Conservation (phyloP, 2,113 vertebrate genomes). For the Nothoprocta pentlandii region DNA sequence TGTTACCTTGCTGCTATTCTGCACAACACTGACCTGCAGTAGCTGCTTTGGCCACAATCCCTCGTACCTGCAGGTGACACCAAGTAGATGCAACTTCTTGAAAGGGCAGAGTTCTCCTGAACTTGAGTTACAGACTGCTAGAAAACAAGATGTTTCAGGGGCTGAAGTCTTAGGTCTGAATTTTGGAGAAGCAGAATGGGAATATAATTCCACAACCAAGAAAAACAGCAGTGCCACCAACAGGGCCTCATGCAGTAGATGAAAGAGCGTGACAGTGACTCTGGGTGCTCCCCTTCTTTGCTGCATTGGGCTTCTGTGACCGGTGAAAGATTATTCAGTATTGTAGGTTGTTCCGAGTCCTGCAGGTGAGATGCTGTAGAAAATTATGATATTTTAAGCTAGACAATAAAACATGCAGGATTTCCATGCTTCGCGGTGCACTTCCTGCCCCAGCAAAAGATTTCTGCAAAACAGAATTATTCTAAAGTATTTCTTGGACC, state of each 20-base stretch:
- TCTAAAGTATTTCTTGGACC: background rate
- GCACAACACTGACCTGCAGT: background rate
- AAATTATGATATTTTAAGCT: background rate
- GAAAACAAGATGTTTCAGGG: background rate
- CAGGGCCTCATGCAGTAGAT: background rate
- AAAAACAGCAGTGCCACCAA: background rate
- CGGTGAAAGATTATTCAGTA: background rate
- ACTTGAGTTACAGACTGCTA: background rate
- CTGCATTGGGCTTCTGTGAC: background rate
- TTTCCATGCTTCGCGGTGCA: background rate
- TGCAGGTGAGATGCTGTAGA: background rate
- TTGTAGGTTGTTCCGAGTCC: rapidly evolving
- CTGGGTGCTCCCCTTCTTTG: background rate
- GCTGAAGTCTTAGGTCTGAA: background rate
- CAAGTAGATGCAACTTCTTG: background rate
- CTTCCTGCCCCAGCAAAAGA: background rate
- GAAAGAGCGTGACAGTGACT: background rate
- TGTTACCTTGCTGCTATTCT: background rate
- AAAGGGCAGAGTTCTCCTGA: background rate
- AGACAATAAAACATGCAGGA: rapidly evolving
- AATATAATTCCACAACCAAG: background rate
- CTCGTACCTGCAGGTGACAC: background rate
- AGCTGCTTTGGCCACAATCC: background rate
- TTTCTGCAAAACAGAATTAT: background rate
- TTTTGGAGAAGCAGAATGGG: rapidly evolving